These are phyloP conservation scores for Tolypeutes matacus DNA, from an alignment of 2,797 vertebrate species.

Conservation along the genomic window DNA sequence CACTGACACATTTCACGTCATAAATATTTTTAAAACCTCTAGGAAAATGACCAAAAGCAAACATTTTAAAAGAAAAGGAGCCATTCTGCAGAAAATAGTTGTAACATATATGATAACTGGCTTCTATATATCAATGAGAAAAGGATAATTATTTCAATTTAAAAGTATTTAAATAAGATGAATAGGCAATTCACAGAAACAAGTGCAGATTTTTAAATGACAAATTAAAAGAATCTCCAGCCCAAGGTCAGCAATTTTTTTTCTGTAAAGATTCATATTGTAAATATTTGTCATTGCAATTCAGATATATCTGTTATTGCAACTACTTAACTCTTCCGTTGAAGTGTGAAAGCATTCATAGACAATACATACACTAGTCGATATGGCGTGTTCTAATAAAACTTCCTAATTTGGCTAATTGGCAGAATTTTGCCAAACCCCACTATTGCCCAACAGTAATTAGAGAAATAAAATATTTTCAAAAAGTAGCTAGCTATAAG, in stretches of 20 bases:
- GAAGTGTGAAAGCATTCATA: background rate
- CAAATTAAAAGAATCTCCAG: background rate
- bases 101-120: background rate
- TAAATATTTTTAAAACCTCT: background rate
- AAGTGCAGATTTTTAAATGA: background rate
- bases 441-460: background rate
- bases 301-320: background rate
- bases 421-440: background rate
- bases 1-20: background rate
- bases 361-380: background rate
- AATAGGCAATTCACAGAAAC: background rate
- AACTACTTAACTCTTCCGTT: background rate
- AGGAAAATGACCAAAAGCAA: background rate
- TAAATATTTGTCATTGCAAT: background rate
- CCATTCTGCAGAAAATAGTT: background rate
- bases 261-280: background rate
- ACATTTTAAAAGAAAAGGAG: background rate
- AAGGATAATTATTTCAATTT: background rate
- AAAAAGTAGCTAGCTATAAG: background rate
- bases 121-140: background rate
- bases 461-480: background rate
- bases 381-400: background rate
- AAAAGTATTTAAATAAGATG: background rate
- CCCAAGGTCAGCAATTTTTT: background rate
- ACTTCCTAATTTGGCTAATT: background rate